Evolutionary conservation across 1,140 invertebrate genomes (phyloP), one percentile per base, ranked within the genome.

Genomic region (Drosophila arizonae): DNA sequence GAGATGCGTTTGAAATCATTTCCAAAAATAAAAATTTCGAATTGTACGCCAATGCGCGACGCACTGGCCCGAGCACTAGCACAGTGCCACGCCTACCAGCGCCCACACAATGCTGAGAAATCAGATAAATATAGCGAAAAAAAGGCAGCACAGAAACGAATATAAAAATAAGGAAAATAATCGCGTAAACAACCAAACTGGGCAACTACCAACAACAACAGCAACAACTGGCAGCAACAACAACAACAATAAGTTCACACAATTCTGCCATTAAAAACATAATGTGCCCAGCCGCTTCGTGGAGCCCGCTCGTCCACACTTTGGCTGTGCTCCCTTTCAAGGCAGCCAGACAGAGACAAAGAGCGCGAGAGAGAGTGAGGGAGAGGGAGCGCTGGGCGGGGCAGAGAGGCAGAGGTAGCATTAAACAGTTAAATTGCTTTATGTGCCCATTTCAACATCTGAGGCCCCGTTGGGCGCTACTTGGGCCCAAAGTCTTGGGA

Each of bases 351-450:
- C 28, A 30, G 28, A 30, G 28, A 30, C 28, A 30, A 30, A 4
- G 6, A 11, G 43, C 9, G 24, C 9, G 24, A 11, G 30, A 41
- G 56, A 45, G 66, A 45, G 43, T 0, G 6, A 17, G n/a, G 24
- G 13, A 41, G 56, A 24, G 21, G 21, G 21, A 2, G 21, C 1
- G 21, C 21, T 24, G 21, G 21, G 3, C 8, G 54, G 30, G 56
- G 43, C 56, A 45, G 43, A 2, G n/a, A 17, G n/a, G 21, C 5
- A 41, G 56, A 67, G 65, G 72, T 55, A 72, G 62, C 79, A 82
- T 88, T 77, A 87, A 87, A 88, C 82, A 78, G 82, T 87, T 87
- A 87, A 86, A 87, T 87, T 82, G 84, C 82, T 88, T 88, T 87
- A 82, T 87, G 84, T 79, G 71, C 65, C 36, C 71, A 88, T 87